Conservation (phyloP, 64 coral and sea anemone species). For the Orbicella faveolata region DNA sequence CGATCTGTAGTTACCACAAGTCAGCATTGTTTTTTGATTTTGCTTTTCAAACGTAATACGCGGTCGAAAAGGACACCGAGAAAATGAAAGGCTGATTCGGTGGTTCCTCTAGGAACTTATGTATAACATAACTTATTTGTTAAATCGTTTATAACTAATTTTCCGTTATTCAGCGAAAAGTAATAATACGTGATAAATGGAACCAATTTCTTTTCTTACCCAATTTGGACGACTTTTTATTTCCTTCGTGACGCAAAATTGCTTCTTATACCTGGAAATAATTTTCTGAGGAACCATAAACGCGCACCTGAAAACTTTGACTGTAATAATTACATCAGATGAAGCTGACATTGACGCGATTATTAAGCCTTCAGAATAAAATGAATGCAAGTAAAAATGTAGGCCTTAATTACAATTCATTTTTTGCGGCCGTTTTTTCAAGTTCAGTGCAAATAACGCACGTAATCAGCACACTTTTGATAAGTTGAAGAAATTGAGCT, state of each 20-base stretch:
- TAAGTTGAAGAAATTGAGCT: neutral
- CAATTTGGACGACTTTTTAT: neutral
- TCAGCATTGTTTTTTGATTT: too few relatives aligned
- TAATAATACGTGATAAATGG: neutral
- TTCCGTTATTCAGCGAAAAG: neutral
- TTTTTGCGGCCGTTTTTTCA: conserved; percentile 4
- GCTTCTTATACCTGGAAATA: neutral
- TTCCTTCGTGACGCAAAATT: neutral
- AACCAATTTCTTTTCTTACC: neutral
- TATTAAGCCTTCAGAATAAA: neutral
- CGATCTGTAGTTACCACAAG: too few relatives aligned
- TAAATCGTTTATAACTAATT: neutral
- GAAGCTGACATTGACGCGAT: neutral
- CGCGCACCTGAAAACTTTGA: neutral
- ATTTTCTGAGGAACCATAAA: neutral
- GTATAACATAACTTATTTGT: too few relatives aligned
- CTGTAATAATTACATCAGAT: neutral
- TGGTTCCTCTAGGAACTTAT: too few relatives aligned
- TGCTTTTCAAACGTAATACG: too few relatives aligned
- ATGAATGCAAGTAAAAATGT: conserved; percentile 6
- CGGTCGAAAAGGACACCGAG: too few relatives aligned
- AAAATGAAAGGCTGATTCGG: too few relatives aligned
- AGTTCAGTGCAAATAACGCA: conserved; percentile 18
- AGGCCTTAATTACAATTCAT: conserved; percentile 14
- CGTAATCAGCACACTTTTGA: neutral